Percentiles rank a stretch among this genome's conserved stretches.
phyloP scores from a whole-genome alignment of 2,888 invertebrate species.

The Barypeithes pellucidus region DNA sequence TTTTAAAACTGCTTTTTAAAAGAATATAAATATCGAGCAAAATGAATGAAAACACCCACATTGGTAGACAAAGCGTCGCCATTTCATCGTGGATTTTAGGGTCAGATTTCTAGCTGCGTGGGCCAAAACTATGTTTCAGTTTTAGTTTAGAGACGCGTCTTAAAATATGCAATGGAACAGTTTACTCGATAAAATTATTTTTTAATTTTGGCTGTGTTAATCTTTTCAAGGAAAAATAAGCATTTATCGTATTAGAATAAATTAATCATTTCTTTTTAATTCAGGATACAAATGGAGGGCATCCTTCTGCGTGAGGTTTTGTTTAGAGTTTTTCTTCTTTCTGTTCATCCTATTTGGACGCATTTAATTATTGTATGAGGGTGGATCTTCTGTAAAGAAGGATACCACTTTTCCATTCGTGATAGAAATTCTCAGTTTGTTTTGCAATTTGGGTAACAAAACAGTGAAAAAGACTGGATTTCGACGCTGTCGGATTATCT shows the following conservation, averaged over 20 bases:
- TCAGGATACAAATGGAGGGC: too few species aligned
- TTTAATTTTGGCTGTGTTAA: background rate
- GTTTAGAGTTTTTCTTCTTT: too few species aligned
- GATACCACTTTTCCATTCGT: too few species aligned
- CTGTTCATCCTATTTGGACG: too few species aligned
- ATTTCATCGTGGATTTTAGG: slow-evolving; percentile 38
- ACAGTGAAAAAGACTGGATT: too few species aligned
- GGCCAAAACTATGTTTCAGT: slow-evolving; percentile 33
- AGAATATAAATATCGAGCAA: slow-evolving; percentile 35
- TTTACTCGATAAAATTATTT: background rate
- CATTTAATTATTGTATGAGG: too few species aligned
- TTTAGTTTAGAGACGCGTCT: slow-evolving; percentile 5
- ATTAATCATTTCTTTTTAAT: background rate
- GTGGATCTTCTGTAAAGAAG: too few species aligned
- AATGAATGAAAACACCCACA: slow-evolving; percentile 53
- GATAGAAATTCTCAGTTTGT: too few species aligned
- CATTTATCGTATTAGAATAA: background rate
- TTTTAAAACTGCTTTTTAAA: slow-evolving; percentile 24
- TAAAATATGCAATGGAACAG: background rate
- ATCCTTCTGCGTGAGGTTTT: too few species aligned
- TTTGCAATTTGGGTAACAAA: too few species aligned
- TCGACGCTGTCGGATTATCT: too few species aligned
- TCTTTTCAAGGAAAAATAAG: background rate
- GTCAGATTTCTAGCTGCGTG: slow-evolving; percentile 42
- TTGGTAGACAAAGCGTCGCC: slow-evolving; percentile 44